Conservation (phyloP, 2,888 invertebrate species). For the Rhagophthalmus giganteus region DNA sequence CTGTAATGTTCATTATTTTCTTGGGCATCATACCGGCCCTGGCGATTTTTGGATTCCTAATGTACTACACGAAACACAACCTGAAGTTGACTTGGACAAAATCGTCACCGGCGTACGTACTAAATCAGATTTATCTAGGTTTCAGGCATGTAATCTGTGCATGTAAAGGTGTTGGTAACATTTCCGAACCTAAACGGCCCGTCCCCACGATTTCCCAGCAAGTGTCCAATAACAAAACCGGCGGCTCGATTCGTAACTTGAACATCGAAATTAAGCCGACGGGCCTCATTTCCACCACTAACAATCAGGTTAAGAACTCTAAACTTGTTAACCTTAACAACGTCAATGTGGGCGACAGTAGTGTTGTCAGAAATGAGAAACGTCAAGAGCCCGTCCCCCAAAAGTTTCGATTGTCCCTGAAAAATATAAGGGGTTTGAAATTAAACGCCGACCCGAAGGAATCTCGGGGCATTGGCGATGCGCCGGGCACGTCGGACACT, state of each 20-base stretch:
- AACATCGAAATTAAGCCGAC: slow-evolving; percentile 62
- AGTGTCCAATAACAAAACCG: slow-evolving; percentile 33
- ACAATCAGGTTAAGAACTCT: slow-evolving; percentile 58
- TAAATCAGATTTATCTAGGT: slow-evolving; percentile 41
- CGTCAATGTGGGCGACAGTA: background rate
- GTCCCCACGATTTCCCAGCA: slow-evolving; percentile 40
- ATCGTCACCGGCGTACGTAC: slow-evolving; percentile 60
- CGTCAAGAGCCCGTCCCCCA: slow-evolving; percentile 32
- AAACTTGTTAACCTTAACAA: slow-evolving; percentile 39
- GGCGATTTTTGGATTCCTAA: slow-evolving; percentile 66
- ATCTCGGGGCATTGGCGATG: slow-evolving; percentile 9
- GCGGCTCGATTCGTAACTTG: slow-evolving; percentile 33
- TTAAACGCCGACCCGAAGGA: slow-evolving; percentile 36
- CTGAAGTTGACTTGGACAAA: slow-evolving; percentile 61
- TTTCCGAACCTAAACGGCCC: slow-evolving; percentile 14
- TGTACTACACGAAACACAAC: slow-evolving; percentile 76
- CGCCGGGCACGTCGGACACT: slow-evolving; percentile 41
- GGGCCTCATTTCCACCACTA: slow-evolving; percentile 68
- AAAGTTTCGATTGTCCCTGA: slow-evolving; percentile 40
- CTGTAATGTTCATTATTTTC: slow-evolving; percentile 85
- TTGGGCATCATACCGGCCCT: slow-evolving; percentile 79
- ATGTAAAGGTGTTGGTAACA: slow-evolving; percentile 47
- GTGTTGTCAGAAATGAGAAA: background rate
- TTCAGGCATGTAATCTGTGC: slow-evolving; percentile 47
- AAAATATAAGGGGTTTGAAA: slow-evolving; percentile 45